Conservation (phyloP, 2,113 vertebrate genomes). For the Eclectus roratus region DNA sequence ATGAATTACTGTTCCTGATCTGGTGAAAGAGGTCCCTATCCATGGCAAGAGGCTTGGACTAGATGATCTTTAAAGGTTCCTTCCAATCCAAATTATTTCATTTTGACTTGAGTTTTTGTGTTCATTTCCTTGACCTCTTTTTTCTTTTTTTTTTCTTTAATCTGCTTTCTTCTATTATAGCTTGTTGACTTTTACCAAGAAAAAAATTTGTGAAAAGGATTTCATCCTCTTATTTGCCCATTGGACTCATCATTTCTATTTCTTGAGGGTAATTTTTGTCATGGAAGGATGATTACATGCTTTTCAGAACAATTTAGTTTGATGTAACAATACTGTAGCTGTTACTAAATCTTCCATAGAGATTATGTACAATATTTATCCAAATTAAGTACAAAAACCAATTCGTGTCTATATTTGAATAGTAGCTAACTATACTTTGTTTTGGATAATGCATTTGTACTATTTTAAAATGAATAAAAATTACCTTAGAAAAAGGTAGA, state of each 20-base stretch:
- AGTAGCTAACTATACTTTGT: not conserved
- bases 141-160: not conserved
- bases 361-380: not conserved
- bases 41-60: not conserved
- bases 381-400: not conserved
- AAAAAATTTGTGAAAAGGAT: not conserved
- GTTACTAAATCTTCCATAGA: conserved; percentile 43
- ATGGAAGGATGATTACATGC: conserved; percentile 41
- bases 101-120: not conserved
- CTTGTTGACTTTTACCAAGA: not conserved
- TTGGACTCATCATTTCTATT: conserved; percentile 17
- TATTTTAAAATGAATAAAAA: not conserved
- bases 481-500: not conserved
- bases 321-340: conserved; percentile 39
- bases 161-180: not conserved
- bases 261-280: conserved; percentile 56
- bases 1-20: not conserved
- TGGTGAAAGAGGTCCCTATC: not conserved
- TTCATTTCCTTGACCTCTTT: not conserved
- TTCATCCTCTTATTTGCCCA: conserved; percentile 26
- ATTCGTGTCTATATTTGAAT: not conserved
- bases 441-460: not conserved
- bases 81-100: not conserved
- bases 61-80: not conserved
- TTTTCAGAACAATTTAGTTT: conserved; percentile 63